phyloP scores from a whole-genome alignment of 2,113 vertebrate species.

The Rhea americana region DNA sequence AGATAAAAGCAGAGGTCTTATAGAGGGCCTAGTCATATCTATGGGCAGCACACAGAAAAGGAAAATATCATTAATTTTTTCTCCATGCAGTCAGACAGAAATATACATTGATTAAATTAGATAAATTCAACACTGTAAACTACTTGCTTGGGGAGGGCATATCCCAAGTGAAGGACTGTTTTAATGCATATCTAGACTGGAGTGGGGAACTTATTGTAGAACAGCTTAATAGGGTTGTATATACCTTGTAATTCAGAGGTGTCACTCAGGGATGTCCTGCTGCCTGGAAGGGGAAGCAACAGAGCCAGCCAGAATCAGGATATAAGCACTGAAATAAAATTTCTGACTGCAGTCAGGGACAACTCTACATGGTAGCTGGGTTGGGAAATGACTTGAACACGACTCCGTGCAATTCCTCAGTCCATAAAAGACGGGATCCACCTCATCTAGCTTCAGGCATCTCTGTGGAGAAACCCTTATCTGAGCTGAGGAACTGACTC shows the following conservation, averaged over 20 bases:
- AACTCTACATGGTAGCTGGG: neutral
- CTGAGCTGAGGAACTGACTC: neutral
- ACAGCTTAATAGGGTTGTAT: fast-evolving
- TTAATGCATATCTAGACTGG: fast-evolving
- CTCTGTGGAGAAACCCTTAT: neutral
- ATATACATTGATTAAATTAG: neutral
- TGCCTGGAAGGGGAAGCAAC: neutral
- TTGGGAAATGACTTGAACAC: neutral
- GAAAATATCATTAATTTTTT: neutral
- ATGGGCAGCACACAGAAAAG: neutral
- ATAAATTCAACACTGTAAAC: neutral
- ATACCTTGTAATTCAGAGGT: neutral
- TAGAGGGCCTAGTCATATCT: neutral
- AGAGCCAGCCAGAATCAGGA: neutral
- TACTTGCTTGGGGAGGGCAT: no score
- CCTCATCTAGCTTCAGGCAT: neutral
- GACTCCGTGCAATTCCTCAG: neutral
- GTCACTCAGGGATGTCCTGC: neutral
- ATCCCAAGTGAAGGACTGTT: neutral
- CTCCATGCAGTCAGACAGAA: neutral
- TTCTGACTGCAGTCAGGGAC: neutral
- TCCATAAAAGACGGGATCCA: neutral
- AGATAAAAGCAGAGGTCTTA: neutral
- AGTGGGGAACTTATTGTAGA: neutral
- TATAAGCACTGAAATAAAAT: neutral